Percentiles rank a stretch among this genome's conserved stretches.
phyloP scores from a whole-genome alignment of 1,140 invertebrate species.

The Caenorhabditis inopinata region DNA sequence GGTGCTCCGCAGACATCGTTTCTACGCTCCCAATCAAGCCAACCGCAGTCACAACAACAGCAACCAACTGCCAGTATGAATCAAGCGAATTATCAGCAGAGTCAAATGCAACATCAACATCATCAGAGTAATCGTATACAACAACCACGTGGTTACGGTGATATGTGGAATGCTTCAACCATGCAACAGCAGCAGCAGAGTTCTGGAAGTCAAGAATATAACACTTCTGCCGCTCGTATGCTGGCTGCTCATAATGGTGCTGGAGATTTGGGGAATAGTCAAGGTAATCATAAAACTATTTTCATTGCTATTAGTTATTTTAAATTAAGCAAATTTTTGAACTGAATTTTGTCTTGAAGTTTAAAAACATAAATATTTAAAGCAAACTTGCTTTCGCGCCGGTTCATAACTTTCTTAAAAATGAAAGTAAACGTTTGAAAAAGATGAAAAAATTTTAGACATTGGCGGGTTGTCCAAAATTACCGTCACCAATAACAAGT shows the following conservation, averaged over 20 bases:
- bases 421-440: too few relatives aligned
- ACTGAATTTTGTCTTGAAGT: too few relatives aligned
- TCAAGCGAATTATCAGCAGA: neutral
- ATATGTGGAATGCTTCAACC: neutral
- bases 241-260: neutral
- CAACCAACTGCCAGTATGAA: neutral
- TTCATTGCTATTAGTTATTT: too few relatives aligned
- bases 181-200: neutral
- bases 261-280: neutral
- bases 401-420: too few relatives aligned
- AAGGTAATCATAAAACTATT: neutral
- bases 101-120: constrained; percentile 2
- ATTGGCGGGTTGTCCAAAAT: too few relatives aligned
- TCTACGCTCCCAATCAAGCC: neutral
- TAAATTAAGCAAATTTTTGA: too few relatives aligned
- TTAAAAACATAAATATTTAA: too few relatives aligned
- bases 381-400: too few relatives aligned
- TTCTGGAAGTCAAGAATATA: neutral
- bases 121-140: neutral
- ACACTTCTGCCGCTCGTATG: neutral
- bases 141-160: constrained; percentile 1
- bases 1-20: neutral
- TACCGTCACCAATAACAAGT: too few relatives aligned
- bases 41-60: neutral
- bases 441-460: too few relatives aligned